Evolutionary conservation across 92 coral and sea anemone genomes (phyloP), one percentile per base, ranked within the genome.

Genomic region (Galaxea fascicularis): DNA sequence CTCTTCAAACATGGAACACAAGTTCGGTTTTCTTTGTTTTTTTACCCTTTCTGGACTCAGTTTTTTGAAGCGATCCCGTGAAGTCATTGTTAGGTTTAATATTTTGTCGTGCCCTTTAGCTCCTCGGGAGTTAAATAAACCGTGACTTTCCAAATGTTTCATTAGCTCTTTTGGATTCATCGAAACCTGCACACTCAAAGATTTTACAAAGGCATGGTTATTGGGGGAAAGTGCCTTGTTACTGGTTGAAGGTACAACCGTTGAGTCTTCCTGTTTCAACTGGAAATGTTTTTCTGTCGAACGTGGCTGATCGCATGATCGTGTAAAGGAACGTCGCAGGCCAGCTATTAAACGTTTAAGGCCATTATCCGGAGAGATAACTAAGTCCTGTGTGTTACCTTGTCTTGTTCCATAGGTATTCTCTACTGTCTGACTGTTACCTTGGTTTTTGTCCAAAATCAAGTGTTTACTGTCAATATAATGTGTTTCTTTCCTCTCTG

Each of bases 131-230:
- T 51, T 10, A 13, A 24, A 35, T 25, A 59, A n/a, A 3, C 2
- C 30, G 65, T 51, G 24, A 47, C 20, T 12, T 49, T 13, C 65
- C 10, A 65, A 10, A 17, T 65, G 28, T 1, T 65, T 46, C 11
- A 49, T 25, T 13, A 64, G 14, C 59, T 78, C n/a, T 6, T 46
- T 56, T 30, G 57, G 28, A 62, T 79, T 65, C 17, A 66, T 26
- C 53, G 54, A 47, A 0, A 65, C 65, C 53, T 62, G 24, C n/a
- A 41, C 24, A 77, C 56, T 77, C 62, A 77, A 15, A 44, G 71
- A 63, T 9, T 77, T 59, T 46, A 77, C 25, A 25, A 77, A 45
- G 62, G 58, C 71, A 77, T 57, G 52, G 30, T 44, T 26, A 16
- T 64, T 26, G 18, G 57, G 5, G 39, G 41, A 27, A 9, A 16